Conservation (phyloP, 92 coral and sea anemone genomes). For the Hydrozoanthus gracilis region DNA sequence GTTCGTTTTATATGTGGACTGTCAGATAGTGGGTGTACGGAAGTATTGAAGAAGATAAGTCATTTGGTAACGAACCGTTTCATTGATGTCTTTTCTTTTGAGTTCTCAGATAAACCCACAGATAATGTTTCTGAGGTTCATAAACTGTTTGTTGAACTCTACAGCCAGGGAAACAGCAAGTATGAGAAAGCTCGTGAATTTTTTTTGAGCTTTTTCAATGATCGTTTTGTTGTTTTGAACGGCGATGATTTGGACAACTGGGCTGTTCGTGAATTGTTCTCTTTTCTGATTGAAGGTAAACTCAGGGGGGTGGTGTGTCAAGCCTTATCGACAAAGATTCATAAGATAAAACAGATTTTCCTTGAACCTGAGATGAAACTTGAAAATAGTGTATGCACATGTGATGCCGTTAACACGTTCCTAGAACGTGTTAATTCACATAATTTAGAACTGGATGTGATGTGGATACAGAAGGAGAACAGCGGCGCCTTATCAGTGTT, state of each 20-base stretch:
- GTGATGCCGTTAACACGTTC: not conserved
- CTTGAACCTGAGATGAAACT: not conserved
- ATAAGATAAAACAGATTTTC: not conserved
- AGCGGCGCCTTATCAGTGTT: not conserved
- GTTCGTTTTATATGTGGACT: not conserved
- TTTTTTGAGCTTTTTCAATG: not conserved
- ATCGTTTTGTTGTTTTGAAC: not conserved
- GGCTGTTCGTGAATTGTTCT: not conserved
- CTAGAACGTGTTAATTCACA: not conserved
- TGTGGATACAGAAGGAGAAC: not conserved
- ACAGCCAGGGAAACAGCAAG: not conserved
- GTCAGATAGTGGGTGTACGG: conserved; percentile 1
- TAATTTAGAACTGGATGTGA: not conserved
- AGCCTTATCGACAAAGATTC: not conserved
- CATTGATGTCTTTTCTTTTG: not conserved
- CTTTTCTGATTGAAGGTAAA: not conserved
- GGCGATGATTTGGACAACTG: no score
- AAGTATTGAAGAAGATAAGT: not conserved
- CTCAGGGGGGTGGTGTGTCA: not conserved
- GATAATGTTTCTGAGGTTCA: not conserved
- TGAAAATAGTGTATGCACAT: not conserved
- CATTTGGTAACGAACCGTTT: not conserved
- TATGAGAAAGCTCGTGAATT: not conserved
- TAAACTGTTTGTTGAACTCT: not conserved
- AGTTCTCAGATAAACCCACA: not conserved